These are phyloP conservation scores for Cervus canadensis DNA, from an alignment of 2,113 vertebrate genomes.

Conservation along the genomic window DNA sequence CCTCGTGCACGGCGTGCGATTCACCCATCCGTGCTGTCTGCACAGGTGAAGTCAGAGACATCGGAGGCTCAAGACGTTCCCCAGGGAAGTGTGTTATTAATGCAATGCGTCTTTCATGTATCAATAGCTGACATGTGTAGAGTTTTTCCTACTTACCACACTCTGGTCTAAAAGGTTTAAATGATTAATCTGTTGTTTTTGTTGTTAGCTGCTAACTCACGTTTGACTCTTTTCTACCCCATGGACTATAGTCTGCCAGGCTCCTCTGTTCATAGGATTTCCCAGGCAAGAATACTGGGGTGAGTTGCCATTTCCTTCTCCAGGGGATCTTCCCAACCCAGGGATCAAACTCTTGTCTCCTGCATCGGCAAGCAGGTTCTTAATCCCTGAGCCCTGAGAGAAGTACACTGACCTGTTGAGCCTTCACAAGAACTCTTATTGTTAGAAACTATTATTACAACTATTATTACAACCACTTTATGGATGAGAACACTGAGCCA, in stretches of 20 bases:
- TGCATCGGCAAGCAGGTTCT: neutral
- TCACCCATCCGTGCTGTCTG: neutral
- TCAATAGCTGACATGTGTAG: neutral
- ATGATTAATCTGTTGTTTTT: neutral
- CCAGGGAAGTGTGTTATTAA: neutral
- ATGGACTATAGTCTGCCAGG: neutral
- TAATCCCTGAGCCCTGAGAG: neutral
- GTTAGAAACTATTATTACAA: neutral
- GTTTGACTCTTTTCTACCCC: neutral
- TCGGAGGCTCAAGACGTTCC: rapidly evolving
- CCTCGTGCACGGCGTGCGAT: rapidly evolving
- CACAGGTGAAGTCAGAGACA: rapidly evolving
- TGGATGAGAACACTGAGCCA: neutral
- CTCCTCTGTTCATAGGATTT: neutral
- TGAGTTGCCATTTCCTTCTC: neutral
- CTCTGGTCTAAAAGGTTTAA: neutral
- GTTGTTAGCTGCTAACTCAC: neutral
- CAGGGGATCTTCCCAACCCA: neutral
- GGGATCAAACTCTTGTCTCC: neutral
- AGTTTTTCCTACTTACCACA: neutral
- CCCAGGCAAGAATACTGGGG: neutral
- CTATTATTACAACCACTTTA: neutral
- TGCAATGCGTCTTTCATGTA: neutral
- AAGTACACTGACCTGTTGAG: neutral
- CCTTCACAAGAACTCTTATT: too few species aligned